Percentiles rank a stretch among this genome's conserved stretches.
Evolutionary conservation across 2,888 invertebrate genomes (phyloP).

Genomic region (Euclidia mi): DNA sequence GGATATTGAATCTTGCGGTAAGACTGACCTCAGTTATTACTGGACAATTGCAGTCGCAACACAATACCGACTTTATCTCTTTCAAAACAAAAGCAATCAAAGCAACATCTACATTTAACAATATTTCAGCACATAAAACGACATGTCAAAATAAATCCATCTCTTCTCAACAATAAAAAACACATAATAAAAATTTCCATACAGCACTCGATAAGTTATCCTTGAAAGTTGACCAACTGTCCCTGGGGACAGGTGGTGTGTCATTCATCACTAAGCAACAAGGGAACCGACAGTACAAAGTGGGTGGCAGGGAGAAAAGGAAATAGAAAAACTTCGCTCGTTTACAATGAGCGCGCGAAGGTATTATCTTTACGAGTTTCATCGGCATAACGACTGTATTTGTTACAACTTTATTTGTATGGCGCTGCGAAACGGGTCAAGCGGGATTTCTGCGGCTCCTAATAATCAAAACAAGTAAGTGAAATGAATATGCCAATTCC

Average conservation of each 20-base stretch:
- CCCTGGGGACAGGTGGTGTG: slow-evolving; percentile 58
- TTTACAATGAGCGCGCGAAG: slow-evolving; percentile 67
- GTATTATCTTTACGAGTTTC: slow-evolving; percentile 65
- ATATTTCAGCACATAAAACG: neutral
- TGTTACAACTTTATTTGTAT: slow-evolving; percentile 60
- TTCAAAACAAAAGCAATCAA: too few species aligned
- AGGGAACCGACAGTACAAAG: slow-evolving; percentile 17
- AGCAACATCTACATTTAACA: too few species aligned
- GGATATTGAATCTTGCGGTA: too few species aligned
- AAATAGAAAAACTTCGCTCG: slow-evolving; percentile 79
- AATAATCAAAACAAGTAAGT: slow-evolving; percentile 44
- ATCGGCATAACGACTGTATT: slow-evolving; percentile 64
- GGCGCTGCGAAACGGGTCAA: slow-evolving; percentile 51
- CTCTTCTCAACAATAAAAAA: slow-evolving; percentile 13
- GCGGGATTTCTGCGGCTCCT: slow-evolving; percentile 40
- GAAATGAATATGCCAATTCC: slow-evolving; percentile 11
- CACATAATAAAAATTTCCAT: slow-evolving; percentile 24
- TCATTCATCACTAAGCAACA: slow-evolving; percentile 55
- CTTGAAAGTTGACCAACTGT: slow-evolving; percentile 48
- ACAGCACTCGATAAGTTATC: slow-evolving; percentile 24
- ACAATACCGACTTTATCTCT: too few species aligned
- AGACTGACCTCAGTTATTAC: too few species aligned
- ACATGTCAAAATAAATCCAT: too few species aligned
- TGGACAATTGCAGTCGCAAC: too few species aligned
- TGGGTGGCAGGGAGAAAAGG: slow-evolving; percentile 39